Evolutionary conservation across 2,888 invertebrate genomes (phyloP).

Genomic region (Gandaritis pyraliata): DNA sequence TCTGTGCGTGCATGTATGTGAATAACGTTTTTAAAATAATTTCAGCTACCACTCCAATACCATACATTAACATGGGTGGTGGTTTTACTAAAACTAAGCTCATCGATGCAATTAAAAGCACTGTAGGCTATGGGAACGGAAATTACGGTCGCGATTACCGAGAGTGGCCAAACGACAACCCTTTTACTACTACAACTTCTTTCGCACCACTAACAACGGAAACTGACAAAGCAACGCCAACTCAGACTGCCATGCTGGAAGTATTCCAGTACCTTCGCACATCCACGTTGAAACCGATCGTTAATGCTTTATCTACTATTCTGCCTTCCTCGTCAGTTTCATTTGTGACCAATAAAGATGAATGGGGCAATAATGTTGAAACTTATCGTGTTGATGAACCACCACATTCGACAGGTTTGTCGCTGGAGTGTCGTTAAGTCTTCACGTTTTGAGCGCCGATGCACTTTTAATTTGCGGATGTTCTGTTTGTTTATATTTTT

Average conservation of each 20-base stretch:
- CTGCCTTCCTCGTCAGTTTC: constrained; percentile 66
- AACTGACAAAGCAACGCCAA: constrained; percentile 76
- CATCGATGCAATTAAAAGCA: constrained; percentile 79
- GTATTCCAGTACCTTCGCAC: constrained; percentile 81
- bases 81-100: constrained; percentile 80
- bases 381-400: constrained; percentile 82
- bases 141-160: constrained; percentile 70
- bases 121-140: constrained; percentile 76
- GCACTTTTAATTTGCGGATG: constrained; percentile 73
- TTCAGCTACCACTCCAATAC: constrained; percentile 79
- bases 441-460: constrained; percentile 68
- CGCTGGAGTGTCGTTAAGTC: constrained; percentile 75
- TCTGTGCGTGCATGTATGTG: constrained; percentile 67
- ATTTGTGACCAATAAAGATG: constrained; percentile 71
- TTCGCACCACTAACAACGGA: constrained; percentile 74
- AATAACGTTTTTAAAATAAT: constrained; percentile 68
- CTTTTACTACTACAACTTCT: constrained; percentile 79
- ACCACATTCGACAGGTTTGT: constrained; percentile 82
- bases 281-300: constrained; percentile 76
- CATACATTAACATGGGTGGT: constrained; percentile 77
- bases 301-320: constrained; percentile 71
- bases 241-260: constrained; percentile 81
- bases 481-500: constrained; percentile 34
- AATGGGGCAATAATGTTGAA: constrained; percentile 79
- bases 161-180: constrained; percentile 81